Conservation (phyloP, 2,888 invertebrate species). For the Steinernema carpocapsae region DNA sequence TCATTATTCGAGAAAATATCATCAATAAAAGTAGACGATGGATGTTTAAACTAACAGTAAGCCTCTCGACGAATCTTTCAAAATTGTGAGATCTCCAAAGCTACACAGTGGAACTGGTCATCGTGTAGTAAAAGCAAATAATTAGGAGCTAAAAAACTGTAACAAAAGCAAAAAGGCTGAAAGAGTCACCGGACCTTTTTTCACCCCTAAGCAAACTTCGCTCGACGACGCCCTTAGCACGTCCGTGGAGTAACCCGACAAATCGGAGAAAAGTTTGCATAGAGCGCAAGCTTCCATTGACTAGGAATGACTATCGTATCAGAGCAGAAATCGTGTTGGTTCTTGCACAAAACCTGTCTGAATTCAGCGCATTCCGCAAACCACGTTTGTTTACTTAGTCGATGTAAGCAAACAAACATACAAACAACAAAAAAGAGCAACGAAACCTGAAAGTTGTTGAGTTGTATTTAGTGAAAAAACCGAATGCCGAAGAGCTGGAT, state of each 20-base stretch:
- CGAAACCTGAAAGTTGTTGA: constrained; percentile 13
- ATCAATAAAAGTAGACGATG: too few species aligned
- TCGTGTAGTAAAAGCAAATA: neutral
- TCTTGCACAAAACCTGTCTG: neutral
- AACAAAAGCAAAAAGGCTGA: too few species aligned
- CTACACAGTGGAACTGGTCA: too few species aligned
- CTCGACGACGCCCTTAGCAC: neutral
- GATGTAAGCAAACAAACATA: constrained; percentile 33
- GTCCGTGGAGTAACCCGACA: neutral
- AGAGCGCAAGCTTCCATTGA: neutral
- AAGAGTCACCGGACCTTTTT: neutral
- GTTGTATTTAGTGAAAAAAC: constrained; percentile 50
- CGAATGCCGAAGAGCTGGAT: constrained; percentile 60
- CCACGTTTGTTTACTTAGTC: constrained; percentile 10
- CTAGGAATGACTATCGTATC: constrained; percentile 1
- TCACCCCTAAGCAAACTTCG: neutral
- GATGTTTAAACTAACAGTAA: too few species aligned
- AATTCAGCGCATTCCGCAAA: constrained; percentile 1
- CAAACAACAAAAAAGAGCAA: constrained; percentile 34
- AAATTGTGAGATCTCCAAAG: too few species aligned
- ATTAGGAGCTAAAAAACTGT: neutral
- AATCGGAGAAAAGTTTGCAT: neutral
- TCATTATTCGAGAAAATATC: neutral
- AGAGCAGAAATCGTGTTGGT: neutral
- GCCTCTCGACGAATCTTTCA: too few species aligned